Evolutionary conservation across 2,797 vertebrate genomes (phyloP).

Genomic region (Cryptoprocta ferox): DNA sequence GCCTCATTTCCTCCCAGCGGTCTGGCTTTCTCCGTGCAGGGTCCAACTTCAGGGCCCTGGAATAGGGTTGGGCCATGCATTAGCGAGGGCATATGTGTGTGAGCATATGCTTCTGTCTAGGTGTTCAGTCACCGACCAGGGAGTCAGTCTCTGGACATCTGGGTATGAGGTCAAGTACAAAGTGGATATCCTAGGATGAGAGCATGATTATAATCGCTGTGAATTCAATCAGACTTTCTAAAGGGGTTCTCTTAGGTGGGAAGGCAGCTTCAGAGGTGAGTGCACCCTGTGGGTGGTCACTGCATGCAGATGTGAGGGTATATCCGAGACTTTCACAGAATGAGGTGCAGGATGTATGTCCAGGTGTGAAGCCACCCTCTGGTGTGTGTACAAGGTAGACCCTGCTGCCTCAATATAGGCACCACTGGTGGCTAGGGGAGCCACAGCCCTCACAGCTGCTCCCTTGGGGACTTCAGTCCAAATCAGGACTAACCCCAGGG

Average conservation of each 20-base stretch:
- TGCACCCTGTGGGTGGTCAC: accelerated
- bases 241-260: neutral
- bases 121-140: neutral
- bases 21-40: neutral
- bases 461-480: neutral
- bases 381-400: no score
- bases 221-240: neutral
- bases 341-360: neutral
- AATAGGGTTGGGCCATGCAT: neutral
- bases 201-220: neutral
- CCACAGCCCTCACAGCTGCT: neutral
- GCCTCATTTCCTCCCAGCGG: neutral
- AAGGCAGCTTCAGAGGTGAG: neutral
- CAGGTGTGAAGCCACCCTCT: neutral
- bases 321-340: neutral
- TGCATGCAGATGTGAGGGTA: neutral
- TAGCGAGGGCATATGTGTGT: accelerated
- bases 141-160: neutral
- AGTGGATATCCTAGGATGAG: neutral
- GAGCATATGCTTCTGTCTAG: neutral
- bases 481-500: neutral
- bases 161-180: neutral
- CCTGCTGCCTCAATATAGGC: neutral
- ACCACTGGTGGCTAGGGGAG: neutral
- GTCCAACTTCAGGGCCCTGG: neutral